These are phyloP conservation scores for Esox masquinongy DNA, from an alignment of 2,797 vertebrate genomes.

Conservation along the genomic window DNA sequence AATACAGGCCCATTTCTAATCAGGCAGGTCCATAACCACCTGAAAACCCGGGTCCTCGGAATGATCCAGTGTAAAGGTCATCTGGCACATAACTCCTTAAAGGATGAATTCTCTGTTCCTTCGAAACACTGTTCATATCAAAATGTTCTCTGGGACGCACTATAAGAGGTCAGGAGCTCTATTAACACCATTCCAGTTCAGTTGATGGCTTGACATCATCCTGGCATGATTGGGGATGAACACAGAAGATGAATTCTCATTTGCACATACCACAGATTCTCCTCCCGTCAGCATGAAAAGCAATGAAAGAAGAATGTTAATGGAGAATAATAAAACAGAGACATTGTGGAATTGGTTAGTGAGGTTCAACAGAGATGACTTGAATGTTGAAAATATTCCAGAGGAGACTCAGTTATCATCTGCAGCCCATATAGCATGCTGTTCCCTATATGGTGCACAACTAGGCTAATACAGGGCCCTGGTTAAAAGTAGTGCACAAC, in stretches of 20 bases:
- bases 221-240: slow-evolving; percentile 35
- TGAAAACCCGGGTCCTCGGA: neutral
- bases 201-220: slow-evolving; percentile 31
- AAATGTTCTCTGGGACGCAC: slow-evolving; percentile 11
- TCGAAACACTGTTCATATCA: slow-evolving; percentile 26
- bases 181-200: slow-evolving; percentile 43
- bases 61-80: slow-evolving; percentile 36
- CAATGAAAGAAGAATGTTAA: slow-evolving; percentile 2
- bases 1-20: neutral
- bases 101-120: too few species aligned
- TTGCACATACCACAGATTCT: neutral
- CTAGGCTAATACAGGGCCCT: too few species aligned
- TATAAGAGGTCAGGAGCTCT: slow-evolving; percentile 4
- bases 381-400: too few species aligned
- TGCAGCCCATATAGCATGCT: too few species aligned
- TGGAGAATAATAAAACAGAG: slow-evolving; percentile 4
- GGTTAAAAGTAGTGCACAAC: too few species aligned
- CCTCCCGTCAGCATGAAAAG: neutral
- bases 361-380: too few species aligned
- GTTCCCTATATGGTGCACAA: too few species aligned
- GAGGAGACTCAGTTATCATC: too few species aligned
- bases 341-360: too few species aligned
- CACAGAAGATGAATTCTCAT: slow-evolving; percentile 6
- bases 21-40: neutral
- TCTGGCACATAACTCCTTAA: slow-evolving; percentile 20